phyloP scores from a whole-genome alignment of 2,113 vertebrate genomes.

The Leptobrachium ailaonicum region DNA sequence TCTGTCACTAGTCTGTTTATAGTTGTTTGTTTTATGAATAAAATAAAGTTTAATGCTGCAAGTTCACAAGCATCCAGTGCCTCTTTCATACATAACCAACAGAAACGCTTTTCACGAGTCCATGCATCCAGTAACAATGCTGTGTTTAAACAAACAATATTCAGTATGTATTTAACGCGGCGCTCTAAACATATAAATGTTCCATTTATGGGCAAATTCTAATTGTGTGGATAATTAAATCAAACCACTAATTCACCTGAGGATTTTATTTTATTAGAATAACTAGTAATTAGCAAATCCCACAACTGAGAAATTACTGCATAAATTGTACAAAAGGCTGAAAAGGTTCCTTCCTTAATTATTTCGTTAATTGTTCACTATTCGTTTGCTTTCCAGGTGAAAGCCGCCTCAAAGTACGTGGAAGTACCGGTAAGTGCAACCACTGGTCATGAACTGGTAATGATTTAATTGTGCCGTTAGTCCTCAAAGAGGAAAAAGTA shows the following conservation, averaged over 20 bases:
- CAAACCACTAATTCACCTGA: neutral
- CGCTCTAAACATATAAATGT: no score
- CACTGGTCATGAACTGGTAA: neutral
- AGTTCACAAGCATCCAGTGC: no score
- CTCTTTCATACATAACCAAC: no score
- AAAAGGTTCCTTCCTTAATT: neutral
- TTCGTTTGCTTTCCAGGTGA: slow-evolving; percentile 78
- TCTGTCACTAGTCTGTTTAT: no score
- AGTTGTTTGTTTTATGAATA: no score
- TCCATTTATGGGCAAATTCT: slow-evolving; percentile 64
- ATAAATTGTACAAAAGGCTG: neutral
- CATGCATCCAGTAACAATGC: no score
- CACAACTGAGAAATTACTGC: neutral
- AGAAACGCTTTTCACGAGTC: no score
- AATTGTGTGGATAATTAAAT: slow-evolving; percentile 15
- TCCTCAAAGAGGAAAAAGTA: no score
- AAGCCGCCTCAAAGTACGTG: slow-evolving; percentile 95
- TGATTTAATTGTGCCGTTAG: no score
- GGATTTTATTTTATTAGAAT: slow-evolving; percentile 13
- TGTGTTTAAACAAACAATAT: no score
- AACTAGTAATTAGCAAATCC: slow-evolving; percentile 18
- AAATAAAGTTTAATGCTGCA: no score
- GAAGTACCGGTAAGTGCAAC: slow-evolving; percentile 90
- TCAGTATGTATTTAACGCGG: no score
- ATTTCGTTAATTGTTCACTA: slow-evolving; percentile 36